phyloP scores from a whole-genome alignment of 2,113 vertebrate species.

The Brevimyrus niger region DNA sequence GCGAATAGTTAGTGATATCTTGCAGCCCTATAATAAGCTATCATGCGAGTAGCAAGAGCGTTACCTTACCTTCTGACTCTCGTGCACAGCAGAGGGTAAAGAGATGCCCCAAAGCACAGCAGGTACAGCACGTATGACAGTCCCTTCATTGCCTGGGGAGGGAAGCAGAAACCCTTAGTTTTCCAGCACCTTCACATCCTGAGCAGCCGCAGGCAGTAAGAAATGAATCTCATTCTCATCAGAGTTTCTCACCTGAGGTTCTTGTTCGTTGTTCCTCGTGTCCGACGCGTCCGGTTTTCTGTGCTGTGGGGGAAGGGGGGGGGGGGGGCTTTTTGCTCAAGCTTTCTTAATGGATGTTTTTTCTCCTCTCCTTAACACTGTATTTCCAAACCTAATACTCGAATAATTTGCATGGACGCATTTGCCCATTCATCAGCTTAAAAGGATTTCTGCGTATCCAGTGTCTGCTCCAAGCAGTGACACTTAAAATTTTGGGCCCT shows the following conservation, averaged over 20 bases:
- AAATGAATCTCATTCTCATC: neutral
- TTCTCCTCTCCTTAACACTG: neutral
- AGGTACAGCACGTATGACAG: conserved; percentile 90
- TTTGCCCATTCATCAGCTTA: neutral
- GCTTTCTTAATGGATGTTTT: neutral
- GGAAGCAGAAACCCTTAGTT: neutral
- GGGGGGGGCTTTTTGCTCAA: too few species aligned
- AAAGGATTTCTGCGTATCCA: neutral
- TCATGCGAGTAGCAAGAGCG: neutral
- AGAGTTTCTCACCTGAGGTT: neutral
- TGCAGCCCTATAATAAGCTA: neutral
- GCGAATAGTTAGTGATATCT: neutral
- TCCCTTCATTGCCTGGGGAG: conserved; percentile 84
- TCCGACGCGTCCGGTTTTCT: neutral
- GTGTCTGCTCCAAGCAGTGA: neutral
- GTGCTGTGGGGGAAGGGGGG: neutral
- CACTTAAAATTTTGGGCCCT: too few species aligned
- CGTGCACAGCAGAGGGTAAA: conserved; percentile 81
- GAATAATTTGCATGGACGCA: neutral
- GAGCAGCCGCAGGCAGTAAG: neutral
- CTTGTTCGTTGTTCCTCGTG: neutral
- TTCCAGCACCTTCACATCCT: neutral
- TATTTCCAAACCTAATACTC: neutral
- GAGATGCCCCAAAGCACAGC: conserved; percentile 79
- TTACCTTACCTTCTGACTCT: conserved; percentile 85